phyloP scores from a whole-genome alignment of 30 jellyfish, hydroid and myxozoan genomes.

The Nemopilema nomurai region DNA sequence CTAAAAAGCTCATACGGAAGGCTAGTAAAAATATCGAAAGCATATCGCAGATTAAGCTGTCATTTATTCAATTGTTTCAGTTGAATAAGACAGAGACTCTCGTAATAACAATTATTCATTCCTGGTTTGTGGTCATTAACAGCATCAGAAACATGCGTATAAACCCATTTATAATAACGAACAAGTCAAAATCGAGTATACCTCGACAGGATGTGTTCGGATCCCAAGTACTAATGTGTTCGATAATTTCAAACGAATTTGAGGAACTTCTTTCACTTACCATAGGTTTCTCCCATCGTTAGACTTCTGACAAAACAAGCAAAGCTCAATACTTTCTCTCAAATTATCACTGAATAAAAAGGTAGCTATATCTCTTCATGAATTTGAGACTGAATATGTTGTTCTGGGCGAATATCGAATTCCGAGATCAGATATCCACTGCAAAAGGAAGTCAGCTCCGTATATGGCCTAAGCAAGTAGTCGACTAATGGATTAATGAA shows the following conservation, averaged over 20 bases:
- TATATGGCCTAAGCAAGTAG: background rate
- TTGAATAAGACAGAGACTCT: too few species aligned
- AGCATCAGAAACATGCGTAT: too few species aligned
- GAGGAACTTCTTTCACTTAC: background rate
- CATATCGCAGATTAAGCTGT: too few species aligned
- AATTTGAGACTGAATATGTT: background rate
- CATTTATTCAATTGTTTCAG: too few species aligned
- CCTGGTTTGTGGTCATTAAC: too few species aligned
- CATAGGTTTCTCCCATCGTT: background rate
- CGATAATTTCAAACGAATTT: background rate
- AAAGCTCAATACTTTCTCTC: background rate
- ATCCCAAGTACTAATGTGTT: too few species aligned
- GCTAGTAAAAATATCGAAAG: too few species aligned
- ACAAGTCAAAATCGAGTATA: too few species aligned
- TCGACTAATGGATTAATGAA: background rate
- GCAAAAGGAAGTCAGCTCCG: background rate
- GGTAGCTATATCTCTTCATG: background rate
- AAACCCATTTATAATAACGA: too few species aligned
- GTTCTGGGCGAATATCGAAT: background rate
- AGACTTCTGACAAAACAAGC: background rate
- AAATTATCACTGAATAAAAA: background rate
- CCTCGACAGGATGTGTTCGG: too few species aligned
- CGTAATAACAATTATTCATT: too few species aligned
- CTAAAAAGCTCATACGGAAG: too few species aligned
- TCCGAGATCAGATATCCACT: background rate